Evolutionary conservation across 92 coral and sea anemone species (phyloP).

Genomic region (Siderastrea radians): DNA sequence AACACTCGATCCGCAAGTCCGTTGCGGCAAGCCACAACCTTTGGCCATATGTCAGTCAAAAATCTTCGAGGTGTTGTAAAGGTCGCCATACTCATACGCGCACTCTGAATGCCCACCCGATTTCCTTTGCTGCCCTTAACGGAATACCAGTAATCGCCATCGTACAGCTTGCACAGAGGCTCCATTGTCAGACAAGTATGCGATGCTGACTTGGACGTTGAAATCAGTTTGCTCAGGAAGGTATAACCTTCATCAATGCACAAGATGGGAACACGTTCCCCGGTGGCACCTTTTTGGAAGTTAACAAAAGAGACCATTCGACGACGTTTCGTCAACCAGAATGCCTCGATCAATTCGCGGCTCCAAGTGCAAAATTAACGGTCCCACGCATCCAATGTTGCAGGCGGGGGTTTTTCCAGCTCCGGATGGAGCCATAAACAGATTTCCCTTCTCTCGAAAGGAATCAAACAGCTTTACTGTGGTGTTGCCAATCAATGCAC

Average conservation of each 20-base stretch:
- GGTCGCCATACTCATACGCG: background rate
- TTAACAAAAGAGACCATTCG: conserved; percentile 42
- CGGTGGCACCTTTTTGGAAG: background rate
- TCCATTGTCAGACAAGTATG: conserved; percentile 56
- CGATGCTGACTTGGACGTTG: conserved; percentile 34
- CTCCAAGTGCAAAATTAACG: background rate
- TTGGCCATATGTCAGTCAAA: conserved; percentile 61
- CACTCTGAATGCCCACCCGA: conserved; percentile 56
- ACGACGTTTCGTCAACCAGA: conserved; percentile 28
- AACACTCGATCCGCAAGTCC: conserved; percentile 47
- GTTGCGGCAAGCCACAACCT: conserved; percentile 39
- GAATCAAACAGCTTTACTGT: conserved; percentile 63
- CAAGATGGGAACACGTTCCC: conserved; percentile 26
- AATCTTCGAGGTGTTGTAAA: conserved; percentile 60
- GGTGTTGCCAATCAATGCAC: conserved; percentile 55
- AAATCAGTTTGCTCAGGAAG: conserved; percentile 15
- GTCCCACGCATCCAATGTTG: conserved; percentile 8
- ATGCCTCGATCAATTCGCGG: conserved; percentile 1
- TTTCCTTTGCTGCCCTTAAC: conserved; percentile 35
- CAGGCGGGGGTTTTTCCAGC: conserved; percentile 54
- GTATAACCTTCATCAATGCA: conserved; percentile 42
- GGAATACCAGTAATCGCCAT: conserved; percentile 19
- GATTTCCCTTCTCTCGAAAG: conserved; percentile 53
- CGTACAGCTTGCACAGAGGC: conserved; percentile 44
- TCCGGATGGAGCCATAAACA: conserved; percentile 58